Conservation (phyloP, 2,113 vertebrate genomes). For the Cyanocitta stelleri region DNA sequence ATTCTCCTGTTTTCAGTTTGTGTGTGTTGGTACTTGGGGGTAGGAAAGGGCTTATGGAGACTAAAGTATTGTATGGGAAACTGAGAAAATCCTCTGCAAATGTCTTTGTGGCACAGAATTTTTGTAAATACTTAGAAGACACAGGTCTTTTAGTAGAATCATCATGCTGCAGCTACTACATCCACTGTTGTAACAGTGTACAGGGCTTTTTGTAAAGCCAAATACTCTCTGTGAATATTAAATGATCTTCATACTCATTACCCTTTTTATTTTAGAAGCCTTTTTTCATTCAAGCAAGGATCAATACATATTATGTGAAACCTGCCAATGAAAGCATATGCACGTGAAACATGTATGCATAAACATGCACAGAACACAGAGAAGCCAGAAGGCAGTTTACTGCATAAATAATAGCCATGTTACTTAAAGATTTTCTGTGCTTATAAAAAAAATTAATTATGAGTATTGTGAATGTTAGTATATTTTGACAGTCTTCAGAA, state of each 20-base stretch:
- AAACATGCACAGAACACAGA: neutral
- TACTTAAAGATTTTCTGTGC: neutral
- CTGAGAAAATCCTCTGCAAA: neutral
- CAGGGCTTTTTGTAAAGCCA: neutral
- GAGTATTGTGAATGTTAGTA: neutral
- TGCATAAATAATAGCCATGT: neutral
- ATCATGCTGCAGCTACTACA: neutral
- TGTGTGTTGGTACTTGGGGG: neutral
- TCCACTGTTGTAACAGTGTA: neutral
- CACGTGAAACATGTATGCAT: neutral
- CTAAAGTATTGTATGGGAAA: neutral
- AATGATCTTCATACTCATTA: neutral
- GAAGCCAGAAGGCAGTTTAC: neutral
- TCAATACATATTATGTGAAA: neutral
- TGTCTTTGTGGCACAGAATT: neutral
- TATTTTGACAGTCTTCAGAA: neutral
- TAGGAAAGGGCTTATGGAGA: neutral
- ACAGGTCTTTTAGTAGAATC: neutral
- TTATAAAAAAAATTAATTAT: neutral
- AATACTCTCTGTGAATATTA: neutral
- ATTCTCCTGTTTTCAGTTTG: neutral
- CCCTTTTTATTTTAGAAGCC: neutral
- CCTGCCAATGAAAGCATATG: neutral
- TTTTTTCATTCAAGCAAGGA: neutral
- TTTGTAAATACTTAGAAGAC: neutral